Evolutionary conservation across 2,797 vertebrate genomes (phyloP).

Genomic region (Peromyscus aztecus): DNA sequence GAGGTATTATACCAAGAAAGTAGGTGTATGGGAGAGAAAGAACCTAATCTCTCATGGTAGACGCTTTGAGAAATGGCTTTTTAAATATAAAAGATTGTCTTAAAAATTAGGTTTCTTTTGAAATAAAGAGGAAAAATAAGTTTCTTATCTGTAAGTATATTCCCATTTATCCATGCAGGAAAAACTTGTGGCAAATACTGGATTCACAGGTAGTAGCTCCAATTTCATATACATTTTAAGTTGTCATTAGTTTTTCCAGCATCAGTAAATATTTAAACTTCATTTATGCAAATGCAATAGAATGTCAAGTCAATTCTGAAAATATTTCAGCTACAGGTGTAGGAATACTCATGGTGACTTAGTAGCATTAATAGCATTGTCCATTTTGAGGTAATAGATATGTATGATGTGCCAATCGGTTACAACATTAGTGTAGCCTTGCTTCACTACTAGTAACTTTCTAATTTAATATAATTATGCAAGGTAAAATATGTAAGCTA

Average conservation of each 20-base stretch:
- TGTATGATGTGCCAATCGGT: background rate
- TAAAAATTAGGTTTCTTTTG: background rate
- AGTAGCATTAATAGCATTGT: background rate
- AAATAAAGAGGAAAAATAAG: background rate
- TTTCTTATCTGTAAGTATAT: background rate
- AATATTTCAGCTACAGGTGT: background rate
- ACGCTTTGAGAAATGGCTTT: background rate
- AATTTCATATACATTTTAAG: background rate
- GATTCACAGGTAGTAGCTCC: background rate
- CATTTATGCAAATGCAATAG: background rate
- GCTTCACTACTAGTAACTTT: background rate
- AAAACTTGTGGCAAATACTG: background rate
- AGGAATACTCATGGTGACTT: background rate
- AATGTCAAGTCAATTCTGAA: constrained; percentile 29
- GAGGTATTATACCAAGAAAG: background rate
- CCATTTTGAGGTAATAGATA: background rate
- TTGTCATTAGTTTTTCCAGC: background rate
- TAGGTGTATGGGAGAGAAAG: background rate
- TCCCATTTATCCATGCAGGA: background rate
- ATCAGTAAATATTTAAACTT: constrained; percentile 15
- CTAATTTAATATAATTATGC: background rate
- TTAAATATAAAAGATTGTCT: background rate
- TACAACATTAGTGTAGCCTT: background rate
- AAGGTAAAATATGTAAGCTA: constrained; percentile 23
- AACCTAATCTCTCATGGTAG: background rate